phyloP scores from a whole-genome alignment of 2,113 vertebrate genomes.

The Leucoraja erinaceus region DNA sequence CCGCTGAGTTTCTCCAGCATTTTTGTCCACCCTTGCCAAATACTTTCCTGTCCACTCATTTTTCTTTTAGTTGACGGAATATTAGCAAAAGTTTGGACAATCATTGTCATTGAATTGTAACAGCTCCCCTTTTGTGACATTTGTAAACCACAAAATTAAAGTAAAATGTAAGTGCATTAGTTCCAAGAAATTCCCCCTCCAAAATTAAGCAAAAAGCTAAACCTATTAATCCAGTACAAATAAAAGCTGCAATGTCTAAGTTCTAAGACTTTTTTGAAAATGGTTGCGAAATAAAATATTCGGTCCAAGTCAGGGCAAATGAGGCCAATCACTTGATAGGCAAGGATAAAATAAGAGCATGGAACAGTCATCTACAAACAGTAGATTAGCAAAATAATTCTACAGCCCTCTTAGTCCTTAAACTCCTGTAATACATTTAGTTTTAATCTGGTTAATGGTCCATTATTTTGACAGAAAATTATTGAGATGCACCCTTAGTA shows the following conservation, averaged over 20 bases:
- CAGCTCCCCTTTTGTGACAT: not conserved
- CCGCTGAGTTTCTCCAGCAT: too few species aligned
- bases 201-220: too few species aligned
- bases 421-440: not conserved
- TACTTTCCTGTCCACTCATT: not conserved
- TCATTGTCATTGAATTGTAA: not conserved
- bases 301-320: not conserved
- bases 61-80: not conserved
- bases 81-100: not conserved
- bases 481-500: not conserved
- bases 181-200: too few species aligned
- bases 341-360: not conserved
- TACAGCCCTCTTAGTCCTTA: not conserved
- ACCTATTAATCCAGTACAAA: too few species aligned
- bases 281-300: not conserved
- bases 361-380: not conserved
- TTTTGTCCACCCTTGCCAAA: not conserved
- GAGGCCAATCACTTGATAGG: not conserved
- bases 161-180: too few species aligned
- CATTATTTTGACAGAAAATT: not conserved
- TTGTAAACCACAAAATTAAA: not conserved
- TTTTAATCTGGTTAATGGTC: not conserved
- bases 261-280: not conserved
- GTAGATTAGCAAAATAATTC: not conserved
- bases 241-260: too few species aligned